phyloP scores from a whole-genome alignment of 2,888 invertebrate species.

The Cheilosia urbana region DNA sequence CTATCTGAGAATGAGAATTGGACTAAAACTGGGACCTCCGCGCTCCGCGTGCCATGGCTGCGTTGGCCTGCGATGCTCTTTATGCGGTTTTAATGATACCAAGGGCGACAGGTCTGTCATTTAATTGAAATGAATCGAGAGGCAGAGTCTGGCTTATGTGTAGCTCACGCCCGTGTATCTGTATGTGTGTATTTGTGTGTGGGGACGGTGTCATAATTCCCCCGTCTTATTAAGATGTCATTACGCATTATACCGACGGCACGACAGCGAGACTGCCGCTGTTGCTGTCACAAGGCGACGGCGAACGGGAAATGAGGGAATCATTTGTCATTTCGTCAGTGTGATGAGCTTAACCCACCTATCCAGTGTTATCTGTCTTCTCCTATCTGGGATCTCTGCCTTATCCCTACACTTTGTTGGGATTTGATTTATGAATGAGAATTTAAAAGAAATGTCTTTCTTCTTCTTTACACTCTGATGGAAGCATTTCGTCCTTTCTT shows the following conservation, averaged over 20 bases:
- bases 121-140: conserved; percentile 73
- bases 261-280: conserved; percentile 20
- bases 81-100: conserved; percentile 68
- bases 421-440: conserved; percentile 71
- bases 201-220: conserved; percentile 67
- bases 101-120: conserved; percentile 71
- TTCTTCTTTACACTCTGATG: conserved; percentile 7
- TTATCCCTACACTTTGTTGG: conserved; percentile 26
- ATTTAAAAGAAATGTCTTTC: conserved; percentile 12
- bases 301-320: conserved; percentile 19
- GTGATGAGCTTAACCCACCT: conserved; percentile 72
- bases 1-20: neutral
- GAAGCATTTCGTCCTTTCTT: conserved; percentile 4
- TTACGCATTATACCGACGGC: conserved; percentile 69
- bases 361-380: conserved; percentile 64
- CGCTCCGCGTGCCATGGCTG: neutral
- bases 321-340: conserved; percentile 72
- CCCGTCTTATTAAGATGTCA: conserved; percentile 71
- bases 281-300: neutral
- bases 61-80: conserved; percentile 60
- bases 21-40: neutral
- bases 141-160: conserved; percentile 16
- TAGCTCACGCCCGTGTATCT: neutral
- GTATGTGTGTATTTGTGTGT: neutral
- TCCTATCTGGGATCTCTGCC: conserved; percentile 24